Conservation (phyloP, 1,140 invertebrate genomes). For the Pomacea maculata region DNA sequence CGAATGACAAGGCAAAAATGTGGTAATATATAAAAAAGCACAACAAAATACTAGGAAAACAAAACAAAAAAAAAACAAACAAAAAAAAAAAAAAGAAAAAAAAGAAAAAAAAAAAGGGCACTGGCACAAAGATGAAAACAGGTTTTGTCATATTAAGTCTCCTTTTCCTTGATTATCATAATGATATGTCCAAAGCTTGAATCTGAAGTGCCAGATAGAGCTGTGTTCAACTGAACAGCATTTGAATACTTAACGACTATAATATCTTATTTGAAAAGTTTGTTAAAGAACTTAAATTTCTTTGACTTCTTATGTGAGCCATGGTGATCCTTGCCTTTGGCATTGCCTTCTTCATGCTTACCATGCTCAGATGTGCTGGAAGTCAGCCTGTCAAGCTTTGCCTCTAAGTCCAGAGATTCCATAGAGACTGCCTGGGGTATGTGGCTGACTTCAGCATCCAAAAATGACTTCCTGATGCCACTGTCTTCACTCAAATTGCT, state of each 20-base stretch:
- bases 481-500: slow-evolving; percentile 1
- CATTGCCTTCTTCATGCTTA: not conserved
- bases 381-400: slow-evolving; percentile 15
- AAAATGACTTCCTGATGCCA: not conserved
- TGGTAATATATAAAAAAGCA: too few species aligned
- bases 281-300: slow-evolving; percentile 30
- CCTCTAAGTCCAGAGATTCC: slow-evolving; percentile 17
- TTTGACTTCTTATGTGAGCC: slow-evolving; percentile 30
- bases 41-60: too few species aligned
- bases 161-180: too few species aligned
- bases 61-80: too few species aligned
- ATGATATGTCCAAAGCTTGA: too few species aligned
- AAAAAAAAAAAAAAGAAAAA: too few species aligned
- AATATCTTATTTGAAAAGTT: slow-evolving; percentile 25
- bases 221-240: too few species aligned
- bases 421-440: not conserved
- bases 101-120: too few species aligned
- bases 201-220: too few species aligned
- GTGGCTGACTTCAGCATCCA: not conserved
- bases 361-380: not conserved
- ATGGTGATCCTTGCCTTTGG: slow-evolving; percentile 22
- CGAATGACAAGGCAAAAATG: too few species aligned
- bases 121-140: too few species aligned
- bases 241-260: not conserved
- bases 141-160: too few species aligned